Evolutionary conservation across 2,113 vertebrate species (phyloP), one percentile per base, ranked within the genome.

Genomic region (Mastomys natalensis): DNA sequence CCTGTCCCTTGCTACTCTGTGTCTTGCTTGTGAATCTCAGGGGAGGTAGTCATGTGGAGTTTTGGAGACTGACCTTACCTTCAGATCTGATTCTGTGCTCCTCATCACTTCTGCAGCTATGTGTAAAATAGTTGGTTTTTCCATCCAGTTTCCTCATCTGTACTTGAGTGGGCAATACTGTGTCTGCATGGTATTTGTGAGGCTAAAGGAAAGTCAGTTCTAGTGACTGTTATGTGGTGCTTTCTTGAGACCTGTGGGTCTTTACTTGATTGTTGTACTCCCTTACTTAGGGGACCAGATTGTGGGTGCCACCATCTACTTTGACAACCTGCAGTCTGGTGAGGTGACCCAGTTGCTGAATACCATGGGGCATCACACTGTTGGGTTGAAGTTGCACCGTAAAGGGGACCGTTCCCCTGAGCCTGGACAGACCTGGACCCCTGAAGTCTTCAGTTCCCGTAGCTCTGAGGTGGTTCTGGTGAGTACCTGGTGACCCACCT

Each of bases 291-390:
- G 99, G 97, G 99, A 99, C 97, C 99, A 99, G 98, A 99, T 99
- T 91, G 99, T 99, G 77, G 99, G 99, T 2, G 99, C 99, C 95
- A 99, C 99, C 15, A 99, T 99, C 93, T 99, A 99, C 97, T 99
- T 99, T 80, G 99, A 99, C 93, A 99, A 99, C 82, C 99, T 99
- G 98, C 99, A 98, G 91, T 99, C 99, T 0, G 99, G 99, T 37
- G 99, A 99, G 97, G 99, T 99, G 66, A 93, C 99, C 13, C 99
- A 99, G 48, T 98, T 99, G 86, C 98, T 99, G 91, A 99, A 99
- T 96, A 99, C 98, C 90, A 97, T 99, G 97, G 99, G 99, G 4
- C 99, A 98, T 48, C 99, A 99, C 98, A 99, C 99, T 0, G 99
- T 99, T 96, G 99, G 99, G 43, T 98, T 99, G 94, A 99, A 99